These are phyloP conservation scores for Phengaris arion DNA, from an alignment of 2,888 invertebrate species.

Conservation along the genomic window DNA sequence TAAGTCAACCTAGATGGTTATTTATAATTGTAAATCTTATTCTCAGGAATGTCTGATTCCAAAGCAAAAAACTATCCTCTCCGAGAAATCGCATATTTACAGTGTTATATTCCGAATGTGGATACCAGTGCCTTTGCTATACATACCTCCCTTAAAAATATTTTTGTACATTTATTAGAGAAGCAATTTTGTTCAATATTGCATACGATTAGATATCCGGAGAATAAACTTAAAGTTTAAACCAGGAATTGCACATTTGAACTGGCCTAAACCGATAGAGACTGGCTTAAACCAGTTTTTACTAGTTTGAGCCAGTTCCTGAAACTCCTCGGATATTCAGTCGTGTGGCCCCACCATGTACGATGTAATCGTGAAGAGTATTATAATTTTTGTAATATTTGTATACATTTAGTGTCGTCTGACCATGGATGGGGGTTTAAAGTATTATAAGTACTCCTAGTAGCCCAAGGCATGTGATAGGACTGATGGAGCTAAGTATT, in stretches of 20 bases:
- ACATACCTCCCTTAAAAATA: conserved; percentile 77
- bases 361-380: conserved; percentile 40
- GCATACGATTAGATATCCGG: conserved; percentile 34
- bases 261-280: not conserved
- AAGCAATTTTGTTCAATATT: conserved; percentile 54
- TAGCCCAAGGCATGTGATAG: conserved; percentile 67
- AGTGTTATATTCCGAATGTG: conserved; percentile 55
- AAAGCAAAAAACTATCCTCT: conserved; percentile 68
- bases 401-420: conserved; percentile 40
- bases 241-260: not conserved
- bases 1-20: conserved; percentile 73
- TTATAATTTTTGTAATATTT: conserved; percentile 40
- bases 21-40: conserved; percentile 73
- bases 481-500: conserved; percentile 72
- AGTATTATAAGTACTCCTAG: conserved; percentile 60
- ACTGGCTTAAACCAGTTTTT: not conserved
- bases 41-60: conserved; percentile 66
- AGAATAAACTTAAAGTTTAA: not conserved
- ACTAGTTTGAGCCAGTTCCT: not conserved
- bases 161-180: conserved; percentile 73
- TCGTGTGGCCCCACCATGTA: conserved; percentile 14
- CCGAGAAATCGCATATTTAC: conserved; percentile 57
- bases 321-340: conserved; percentile 1
- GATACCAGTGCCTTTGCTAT: conserved; percentile 77
- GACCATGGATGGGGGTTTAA: conserved; percentile 53